A percentile compares a stretch with the other conserved stretches of the same genome.
These are phyloP conservation scores for Archegozetes longisetosus DNA, from an alignment of 1,140 invertebrate species.

Conservation along the genomic window DNA sequence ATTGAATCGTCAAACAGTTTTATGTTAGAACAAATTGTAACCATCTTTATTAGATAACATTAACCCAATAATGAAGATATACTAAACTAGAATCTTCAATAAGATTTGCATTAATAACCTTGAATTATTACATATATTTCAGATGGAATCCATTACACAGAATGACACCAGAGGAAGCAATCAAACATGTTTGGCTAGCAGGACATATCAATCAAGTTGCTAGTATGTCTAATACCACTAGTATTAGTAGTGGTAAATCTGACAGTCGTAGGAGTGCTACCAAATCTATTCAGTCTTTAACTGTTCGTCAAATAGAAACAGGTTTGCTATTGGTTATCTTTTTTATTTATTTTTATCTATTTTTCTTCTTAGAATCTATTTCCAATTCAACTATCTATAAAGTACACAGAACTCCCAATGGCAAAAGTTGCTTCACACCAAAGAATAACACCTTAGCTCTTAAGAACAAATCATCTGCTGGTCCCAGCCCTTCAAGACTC, in stretches of 20 bases:
- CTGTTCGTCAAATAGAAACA: neutral
- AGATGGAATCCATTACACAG: conserved; percentile 86
- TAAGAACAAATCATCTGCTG: neutral
- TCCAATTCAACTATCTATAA: neutral
- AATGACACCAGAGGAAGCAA: conserved; percentile 72
- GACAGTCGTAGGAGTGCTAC: neutral
- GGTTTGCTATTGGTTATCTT: neutral
- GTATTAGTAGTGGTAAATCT: neutral
- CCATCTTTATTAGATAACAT: too few relatives aligned
- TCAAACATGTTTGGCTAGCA: conserved; percentile 40
- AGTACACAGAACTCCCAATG: neutral
- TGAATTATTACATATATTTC: too few relatives aligned
- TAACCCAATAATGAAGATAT: too few relatives aligned
- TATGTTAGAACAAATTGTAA: too few relatives aligned
- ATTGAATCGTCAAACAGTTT: too few relatives aligned
- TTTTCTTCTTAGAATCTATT: neutral
- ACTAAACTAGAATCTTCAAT: too few relatives aligned
- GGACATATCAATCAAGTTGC: conserved; percentile 15
- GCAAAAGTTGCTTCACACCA: neutral
- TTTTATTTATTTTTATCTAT: neutral
- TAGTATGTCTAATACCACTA: neutral
- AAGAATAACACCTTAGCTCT: neutral
- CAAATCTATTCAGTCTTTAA: neutral
- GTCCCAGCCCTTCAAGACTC: neutral
- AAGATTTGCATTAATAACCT: too few relatives aligned